Percentiles rank a stretch among this genome's conserved stretches.
Conservation (phyloP, 2,113 vertebrate genomes). For the Anthoscopus minutus region DNA sequence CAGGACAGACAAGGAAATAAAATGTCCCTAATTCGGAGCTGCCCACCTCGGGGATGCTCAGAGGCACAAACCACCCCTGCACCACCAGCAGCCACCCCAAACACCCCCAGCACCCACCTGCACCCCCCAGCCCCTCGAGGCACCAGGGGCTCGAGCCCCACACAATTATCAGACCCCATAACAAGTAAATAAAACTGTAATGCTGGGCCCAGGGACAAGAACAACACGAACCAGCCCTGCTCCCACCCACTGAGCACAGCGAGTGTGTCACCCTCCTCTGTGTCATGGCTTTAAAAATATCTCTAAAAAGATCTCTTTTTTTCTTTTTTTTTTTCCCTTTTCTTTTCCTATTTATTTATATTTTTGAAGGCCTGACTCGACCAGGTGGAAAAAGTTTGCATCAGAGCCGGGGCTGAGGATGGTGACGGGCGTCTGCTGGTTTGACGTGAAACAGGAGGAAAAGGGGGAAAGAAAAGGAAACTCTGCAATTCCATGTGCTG, state of each 20-base stretch:
- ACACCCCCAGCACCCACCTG: neutral
- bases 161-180: neutral
- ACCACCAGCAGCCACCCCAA: neutral
- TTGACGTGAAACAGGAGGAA: neutral
- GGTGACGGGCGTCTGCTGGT: neutral
- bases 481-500: slow-evolving; percentile 50
- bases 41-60: accelerated
- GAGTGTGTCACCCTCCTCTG: slow-evolving; percentile 70
- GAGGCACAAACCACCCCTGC: neutral
- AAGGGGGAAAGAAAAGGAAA: neutral
- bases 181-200: slow-evolving; percentile 55
- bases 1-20: accelerated
- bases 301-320: neutral
- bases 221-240: slow-evolving; percentile 62
- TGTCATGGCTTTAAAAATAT: slow-evolving; percentile 75
- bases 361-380: neutral
- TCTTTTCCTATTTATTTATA: neutral
- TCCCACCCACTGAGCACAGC: slow-evolving; percentile 74
- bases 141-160: neutral
- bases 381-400: slow-evolving; percentile 70
- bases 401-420: neutral
- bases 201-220: slow-evolving; percentile 72
- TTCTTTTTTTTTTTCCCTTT: accelerated
- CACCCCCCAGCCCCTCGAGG: neutral
- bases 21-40: neutral